Base-by-base conservation (phyloP, 2,797 vertebrate species). In the Merluccius polli region DNA sequence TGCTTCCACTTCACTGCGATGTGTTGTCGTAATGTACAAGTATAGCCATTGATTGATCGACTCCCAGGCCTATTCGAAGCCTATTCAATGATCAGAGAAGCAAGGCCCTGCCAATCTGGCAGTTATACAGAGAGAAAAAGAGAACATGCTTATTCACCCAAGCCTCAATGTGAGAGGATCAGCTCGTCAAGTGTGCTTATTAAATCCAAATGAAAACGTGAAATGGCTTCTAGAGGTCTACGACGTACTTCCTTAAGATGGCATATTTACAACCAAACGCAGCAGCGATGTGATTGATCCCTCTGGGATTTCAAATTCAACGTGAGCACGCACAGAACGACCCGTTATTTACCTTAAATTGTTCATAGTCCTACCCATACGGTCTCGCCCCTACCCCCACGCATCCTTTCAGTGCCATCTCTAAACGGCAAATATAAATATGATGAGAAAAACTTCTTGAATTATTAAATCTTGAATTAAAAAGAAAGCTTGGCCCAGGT, bases 61-160 rank as follows among this genome's bases (percentile, higher is more conserved):
- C 75, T 72, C 33, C 41, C 13, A 73, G 73, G 31, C 21, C 72
- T 12, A 73, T 35, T 73, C n/a, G n/a, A 82, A 73, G 73, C 71
- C 24, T 75, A 36, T 7, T 69, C 63, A 77, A 83, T 75, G 21
- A 70, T 70, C 36, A 74, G 65, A 33, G 59, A 59, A 38, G 67
- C 3, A 12, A 38, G 63, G 63, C 10, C 75, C 75, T 24, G 41
- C 74, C 73, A 29, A 75, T 77, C 48, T 65, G 75, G 21, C 59
- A 65, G 59, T 27, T 27, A 11, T 27, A n/a, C 21, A 59, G 52
- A 59, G 48, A 21, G 52, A 59, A 24, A 59, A 24, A n/a, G 6
- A 3, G 44, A 52, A 52, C 18, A 6, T 3, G 44, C 15, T 59
- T n/a, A 1, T 59, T 24, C 21, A n/a, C 52, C 52, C 52, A 5